phyloP scores from a whole-genome alignment of 2,113 vertebrate genomes.

The Tetrao urogallus region DNA sequence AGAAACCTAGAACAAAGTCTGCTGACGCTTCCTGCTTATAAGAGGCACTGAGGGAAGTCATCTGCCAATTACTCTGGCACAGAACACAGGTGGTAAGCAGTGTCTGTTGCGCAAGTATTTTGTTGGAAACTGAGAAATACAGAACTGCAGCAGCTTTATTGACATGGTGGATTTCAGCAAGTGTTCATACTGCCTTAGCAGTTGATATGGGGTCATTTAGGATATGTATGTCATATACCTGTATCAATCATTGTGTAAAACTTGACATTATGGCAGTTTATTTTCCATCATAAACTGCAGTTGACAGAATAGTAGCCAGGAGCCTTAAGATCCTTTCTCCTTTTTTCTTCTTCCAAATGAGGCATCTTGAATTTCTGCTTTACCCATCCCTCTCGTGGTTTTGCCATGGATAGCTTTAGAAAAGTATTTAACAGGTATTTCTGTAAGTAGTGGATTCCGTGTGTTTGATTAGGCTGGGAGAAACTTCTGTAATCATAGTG shows the following conservation, averaged over 20 bases:
- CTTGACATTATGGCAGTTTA: background rate
- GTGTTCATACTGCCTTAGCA: background rate
- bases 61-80: background rate
- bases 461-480: background rate
- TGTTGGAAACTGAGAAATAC: background rate
- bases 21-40: background rate
- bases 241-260: background rate
- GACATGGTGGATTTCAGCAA: background rate
- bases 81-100: background rate
- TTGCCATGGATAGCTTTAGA: background rate
- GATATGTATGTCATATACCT: accelerated
- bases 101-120: background rate
- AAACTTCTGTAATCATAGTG: background rate
- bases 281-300: background rate
- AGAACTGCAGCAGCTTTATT: background rate
- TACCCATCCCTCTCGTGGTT: background rate
- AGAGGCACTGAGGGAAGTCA: background rate
- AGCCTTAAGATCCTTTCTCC: background rate
- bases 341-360: background rate
- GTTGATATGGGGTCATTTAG: background rate
- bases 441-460: background rate
- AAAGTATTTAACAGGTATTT: background rate
- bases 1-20: background rate
- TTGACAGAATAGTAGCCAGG: background rate
- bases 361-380: background rate